phyloP scores from a whole-genome alignment of 2,888 invertebrate species.

The Margaritifera margaritifera region DNA sequence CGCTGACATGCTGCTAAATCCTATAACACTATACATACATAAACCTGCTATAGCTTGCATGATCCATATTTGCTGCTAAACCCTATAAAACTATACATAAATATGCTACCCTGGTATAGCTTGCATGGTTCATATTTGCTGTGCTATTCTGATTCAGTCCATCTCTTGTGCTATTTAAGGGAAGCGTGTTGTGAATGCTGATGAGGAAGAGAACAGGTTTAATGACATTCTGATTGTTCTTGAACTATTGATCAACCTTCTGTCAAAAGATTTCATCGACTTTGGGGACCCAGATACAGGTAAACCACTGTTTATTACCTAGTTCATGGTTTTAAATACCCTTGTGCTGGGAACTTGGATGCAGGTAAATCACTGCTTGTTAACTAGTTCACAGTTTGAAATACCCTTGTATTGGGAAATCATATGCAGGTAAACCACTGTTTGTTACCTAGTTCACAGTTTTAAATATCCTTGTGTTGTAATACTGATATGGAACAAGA shows the following conservation, averaged over 20 bases:
- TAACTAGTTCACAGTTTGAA: too few relatives aligned
- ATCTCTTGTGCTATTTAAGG: conserved; percentile 24
- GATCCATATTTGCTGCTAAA: background rate
- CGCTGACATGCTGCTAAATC: too few relatives aligned
- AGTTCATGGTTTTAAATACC: background rate
- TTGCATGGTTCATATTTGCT: background rate
- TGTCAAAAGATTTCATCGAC: conserved; percentile 77
- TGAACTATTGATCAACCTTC: conserved; percentile 81
- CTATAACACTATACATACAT: too few relatives aligned
- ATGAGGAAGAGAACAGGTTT: conserved; percentile 79
- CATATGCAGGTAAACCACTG: too few relatives aligned
- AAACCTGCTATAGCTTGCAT: background rate
- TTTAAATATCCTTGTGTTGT: too few relatives aligned
- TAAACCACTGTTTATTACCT: conserved; percentile 1
- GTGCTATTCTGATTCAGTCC: background rate
- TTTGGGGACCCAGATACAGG: conserved; percentile 64
- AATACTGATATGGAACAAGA: too few relatives aligned
- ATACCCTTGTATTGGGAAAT: too few relatives aligned
- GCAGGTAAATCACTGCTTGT: too few relatives aligned
- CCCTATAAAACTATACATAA: too few relatives aligned
- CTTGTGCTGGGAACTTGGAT: too few relatives aligned
- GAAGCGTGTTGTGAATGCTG: conserved; percentile 43
- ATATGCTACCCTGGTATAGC: too few relatives aligned
- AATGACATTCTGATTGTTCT: conserved; percentile 86
- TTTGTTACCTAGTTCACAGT: too few relatives aligned